These are phyloP conservation scores for Heliconius sara DNA, from an alignment of 2,888 invertebrate genomes.

Conservation along the genomic window DNA sequence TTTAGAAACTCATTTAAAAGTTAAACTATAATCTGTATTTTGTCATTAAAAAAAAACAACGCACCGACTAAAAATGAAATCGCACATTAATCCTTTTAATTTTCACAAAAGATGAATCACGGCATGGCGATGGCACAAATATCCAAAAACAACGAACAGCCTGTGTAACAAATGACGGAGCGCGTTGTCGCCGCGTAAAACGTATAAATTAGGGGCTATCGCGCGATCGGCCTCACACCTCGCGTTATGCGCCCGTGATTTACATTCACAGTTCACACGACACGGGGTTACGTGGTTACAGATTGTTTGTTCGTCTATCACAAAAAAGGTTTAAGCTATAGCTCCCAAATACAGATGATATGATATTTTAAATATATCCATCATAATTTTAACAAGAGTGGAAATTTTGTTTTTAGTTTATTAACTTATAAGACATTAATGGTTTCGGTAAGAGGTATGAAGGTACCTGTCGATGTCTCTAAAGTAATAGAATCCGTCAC, in stretches of 20 bases:
- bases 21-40: not conserved
- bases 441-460: too few species aligned
- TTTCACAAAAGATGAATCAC: conserved; percentile 32
- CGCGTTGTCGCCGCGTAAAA: conserved; percentile 81
- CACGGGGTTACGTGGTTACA: conserved; percentile 50
- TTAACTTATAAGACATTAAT: not conserved
- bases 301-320: conserved; percentile 23
- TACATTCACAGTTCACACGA: conserved; percentile 68
- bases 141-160: conserved; percentile 50
- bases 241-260: conserved; percentile 78
- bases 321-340: not conserved
- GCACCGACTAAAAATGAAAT: not conserved
- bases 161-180: conserved; percentile 58
- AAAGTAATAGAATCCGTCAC: not conserved
- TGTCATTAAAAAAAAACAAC: not conserved
- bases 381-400: not conserved
- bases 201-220: conserved; percentile 82
- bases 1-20: not conserved
- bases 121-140: conserved; percentile 31
- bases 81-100: conserved; percentile 13
- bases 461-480: too few species aligned
- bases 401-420: not conserved
- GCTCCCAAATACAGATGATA: not conserved
- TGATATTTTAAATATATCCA: not conserved
- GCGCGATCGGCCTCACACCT: conserved; percentile 83